phyloP scores from a whole-genome alignment of 1,140 invertebrate species.

The Heliconius congener region DNA sequence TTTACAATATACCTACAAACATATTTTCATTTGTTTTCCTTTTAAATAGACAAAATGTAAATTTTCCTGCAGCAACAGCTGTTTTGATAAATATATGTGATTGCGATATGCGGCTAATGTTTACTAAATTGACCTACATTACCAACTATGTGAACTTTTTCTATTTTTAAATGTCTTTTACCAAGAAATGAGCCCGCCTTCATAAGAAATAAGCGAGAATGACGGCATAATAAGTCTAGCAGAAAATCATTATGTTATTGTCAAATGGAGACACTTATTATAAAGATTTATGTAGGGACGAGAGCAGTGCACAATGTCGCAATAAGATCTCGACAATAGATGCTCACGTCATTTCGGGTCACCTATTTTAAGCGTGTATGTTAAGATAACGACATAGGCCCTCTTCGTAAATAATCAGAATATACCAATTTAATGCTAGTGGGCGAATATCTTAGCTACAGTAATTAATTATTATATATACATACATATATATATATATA shows the following conservation, averaged over 20 bases:
- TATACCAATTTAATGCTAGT: constrained; percentile 36
- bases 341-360: constrained; percentile 44
- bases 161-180: not conserved
- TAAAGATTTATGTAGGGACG: constrained; percentile 3
- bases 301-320: constrained; percentile 21
- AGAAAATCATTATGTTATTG: not conserved
- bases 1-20: too few species aligned
- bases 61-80: not conserved
- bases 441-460: constrained; percentile 19
- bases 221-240: not conserved
- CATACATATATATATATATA: too few species aligned
- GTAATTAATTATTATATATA: too few species aligned
- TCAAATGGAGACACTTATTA: not conserved
- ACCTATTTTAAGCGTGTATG: constrained; percentile 47
- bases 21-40: not conserved
- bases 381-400: constrained; percentile 30
- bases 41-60: not conserved
- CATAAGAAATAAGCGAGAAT: not conserved
- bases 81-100: not conserved
- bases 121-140: not conserved
- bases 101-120: not conserved
- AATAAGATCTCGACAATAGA: constrained; percentile 48
- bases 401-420: constrained; percentile 25
- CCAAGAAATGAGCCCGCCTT: too few species aligned
- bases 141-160: not conserved